phyloP scores from a whole-genome alignment of 2,113 vertebrate genomes.

The Hyaena hyaena region DNA sequence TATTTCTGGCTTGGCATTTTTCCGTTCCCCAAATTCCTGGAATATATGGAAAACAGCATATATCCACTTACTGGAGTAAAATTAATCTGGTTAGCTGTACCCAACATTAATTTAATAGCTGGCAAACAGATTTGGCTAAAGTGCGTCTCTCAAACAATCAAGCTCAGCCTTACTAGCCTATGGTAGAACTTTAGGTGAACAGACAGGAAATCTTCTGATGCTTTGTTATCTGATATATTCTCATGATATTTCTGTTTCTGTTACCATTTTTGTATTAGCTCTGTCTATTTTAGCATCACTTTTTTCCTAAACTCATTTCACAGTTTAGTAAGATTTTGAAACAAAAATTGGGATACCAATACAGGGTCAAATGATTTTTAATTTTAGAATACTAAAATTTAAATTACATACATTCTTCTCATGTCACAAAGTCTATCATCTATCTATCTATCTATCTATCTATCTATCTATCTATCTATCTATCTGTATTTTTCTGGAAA shows the following conservation, averaged over 20 bases:
- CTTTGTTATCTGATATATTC: background rate
- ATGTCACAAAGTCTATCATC: background rate
- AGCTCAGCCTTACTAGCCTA: background rate
- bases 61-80: background rate
- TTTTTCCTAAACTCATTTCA: background rate
- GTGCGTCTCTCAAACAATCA: background rate
- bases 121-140: background rate
- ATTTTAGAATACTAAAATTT: background rate
- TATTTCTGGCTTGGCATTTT: slow-evolving; percentile 13
- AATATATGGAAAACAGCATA: background rate
- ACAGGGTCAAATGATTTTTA: background rate
- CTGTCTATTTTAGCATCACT: background rate
- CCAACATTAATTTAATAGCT: background rate
- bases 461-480: background rate
- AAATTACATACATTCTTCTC: background rate
- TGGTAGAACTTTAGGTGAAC: background rate
- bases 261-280: background rate
- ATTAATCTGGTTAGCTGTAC: background rate
- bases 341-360: background rate
- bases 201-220: background rate
- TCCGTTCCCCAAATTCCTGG: background rate
- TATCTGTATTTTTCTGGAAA: background rate
- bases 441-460: background rate
- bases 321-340: background rate
- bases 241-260: background rate